These are phyloP conservation scores for Trochalopteron elliotii DNA, from an alignment of 2,113 vertebrate genomes.

Conservation along the genomic window DNA sequence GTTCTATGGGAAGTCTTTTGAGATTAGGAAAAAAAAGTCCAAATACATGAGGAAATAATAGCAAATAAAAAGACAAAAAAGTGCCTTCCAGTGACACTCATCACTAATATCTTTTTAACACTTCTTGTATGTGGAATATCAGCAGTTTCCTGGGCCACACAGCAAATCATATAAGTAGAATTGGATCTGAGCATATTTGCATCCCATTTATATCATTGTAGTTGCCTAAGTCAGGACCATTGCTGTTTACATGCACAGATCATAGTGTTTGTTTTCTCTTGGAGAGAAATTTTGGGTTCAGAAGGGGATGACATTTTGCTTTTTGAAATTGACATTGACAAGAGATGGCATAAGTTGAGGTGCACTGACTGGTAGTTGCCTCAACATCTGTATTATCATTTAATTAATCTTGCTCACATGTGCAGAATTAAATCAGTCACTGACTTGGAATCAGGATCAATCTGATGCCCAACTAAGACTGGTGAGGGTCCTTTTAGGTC, in stretches of 20 bases:
- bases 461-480: neutral
- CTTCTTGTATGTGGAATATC: neutral
- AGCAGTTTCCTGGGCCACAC: constrained; percentile 6
- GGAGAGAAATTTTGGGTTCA: neutral
- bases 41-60: neutral
- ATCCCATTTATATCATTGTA: neutral
- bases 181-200: neutral
- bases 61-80: neutral
- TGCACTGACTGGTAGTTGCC: neutral
- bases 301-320: neutral
- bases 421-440: neutral
- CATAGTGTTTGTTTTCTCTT: neutral
- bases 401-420: neutral
- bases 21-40: neutral
- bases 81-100: neutral
- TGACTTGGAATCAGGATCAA: neutral
- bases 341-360: neutral
- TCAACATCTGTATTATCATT: neutral
- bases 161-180: constrained; percentile 6
- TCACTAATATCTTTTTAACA: neutral
- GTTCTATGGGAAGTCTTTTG: neutral
- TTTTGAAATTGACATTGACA: neutral
- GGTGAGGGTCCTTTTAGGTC: neutral
- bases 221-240: neutral
- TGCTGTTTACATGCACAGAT: neutral